Percentiles rank a stretch among this genome's conserved stretches.
Conservation (phyloP, 2,888 invertebrate species). For the Lasioglossum marginatum region DNA sequence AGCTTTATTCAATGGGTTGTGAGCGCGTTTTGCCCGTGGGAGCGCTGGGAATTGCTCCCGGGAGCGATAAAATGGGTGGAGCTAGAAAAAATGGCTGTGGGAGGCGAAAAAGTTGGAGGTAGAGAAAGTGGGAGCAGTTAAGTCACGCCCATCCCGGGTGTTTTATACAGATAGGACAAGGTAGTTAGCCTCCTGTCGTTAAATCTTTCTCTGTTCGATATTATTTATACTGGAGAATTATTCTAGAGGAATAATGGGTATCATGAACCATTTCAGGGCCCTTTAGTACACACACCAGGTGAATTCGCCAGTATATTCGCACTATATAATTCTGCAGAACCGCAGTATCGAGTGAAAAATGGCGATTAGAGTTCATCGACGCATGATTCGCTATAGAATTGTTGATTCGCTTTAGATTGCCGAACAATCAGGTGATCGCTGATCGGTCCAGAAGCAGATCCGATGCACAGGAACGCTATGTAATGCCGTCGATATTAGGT, state of each 20-base stretch:
- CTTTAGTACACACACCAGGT: not conserved
- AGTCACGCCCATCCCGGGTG: not conserved
- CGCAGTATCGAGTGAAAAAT: not conserved
- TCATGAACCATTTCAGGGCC: not conserved
- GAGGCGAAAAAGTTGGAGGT: too few species aligned
- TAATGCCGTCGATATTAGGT: constrained; percentile 50
- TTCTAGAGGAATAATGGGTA: too few species aligned
- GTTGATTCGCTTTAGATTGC: not conserved
- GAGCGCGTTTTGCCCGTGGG: not conserved
- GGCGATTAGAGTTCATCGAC: not conserved
- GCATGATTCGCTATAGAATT: not conserved
- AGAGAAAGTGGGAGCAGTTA: not conserved
- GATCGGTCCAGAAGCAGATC: constrained; percentile 21
- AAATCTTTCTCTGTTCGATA: too few species aligned
- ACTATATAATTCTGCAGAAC: not conserved
- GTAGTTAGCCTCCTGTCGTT: too few species aligned
- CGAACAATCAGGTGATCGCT: constrained; percentile 15
- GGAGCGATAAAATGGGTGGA: not conserved
- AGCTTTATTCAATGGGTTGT: not conserved
- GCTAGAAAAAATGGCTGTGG: not conserved
- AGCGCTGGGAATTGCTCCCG: not conserved
- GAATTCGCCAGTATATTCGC: not conserved
- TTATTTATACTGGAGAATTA: too few species aligned
- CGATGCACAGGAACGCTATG: constrained; percentile 6
- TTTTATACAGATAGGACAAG: too few species aligned